Base-by-base conservation (phyloP, 2,888 invertebrate species). In the Eueremaeus valkanovi region DNA sequence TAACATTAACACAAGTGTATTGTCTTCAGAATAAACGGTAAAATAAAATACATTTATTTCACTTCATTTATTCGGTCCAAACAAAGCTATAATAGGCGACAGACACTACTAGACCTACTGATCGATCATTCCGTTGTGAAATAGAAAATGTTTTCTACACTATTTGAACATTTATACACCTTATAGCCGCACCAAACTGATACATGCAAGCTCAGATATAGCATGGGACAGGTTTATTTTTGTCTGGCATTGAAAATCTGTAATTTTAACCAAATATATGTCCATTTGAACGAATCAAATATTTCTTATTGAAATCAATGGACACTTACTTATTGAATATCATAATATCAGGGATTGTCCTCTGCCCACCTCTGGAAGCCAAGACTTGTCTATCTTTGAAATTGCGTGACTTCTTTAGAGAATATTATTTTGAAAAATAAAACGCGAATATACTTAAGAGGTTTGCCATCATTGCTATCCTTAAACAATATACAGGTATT, bases 71-170 rank as follows among this genome's bases (percentile, higher is more conserved):
- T 61, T 16, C 33, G 61, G 61, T 61, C 61, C 61, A 61, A 61
- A n/a, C 31, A 24, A n/a, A n/a, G n/a, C n/a, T 16, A 51, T 51
- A 61, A 61, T 61, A 61, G 33, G 61, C 61, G 61, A 61, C 61
- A 61, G 61, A 61, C 61, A 61, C 24, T 61, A 61, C 61, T 51
- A 61, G 61, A 61, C 61, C 61, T 8, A 61, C 61, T 61, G 31
- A 61, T 61, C 61, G 61, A 61, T 61, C 61, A 61, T 61, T 61
- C n/a, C 24, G 31, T 61, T 18, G 31, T 31, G 13, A 61, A 61
- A 61, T 61, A n/a, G n/a, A n/a, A n/a, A n/a, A n/a, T n/a, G n/a
- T n/a, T n/a, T n/a, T n/a, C n/a, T n/a, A n/a, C n/a, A n/a, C n/a
- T n/a, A n/a, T n/a, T n/a, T n/a, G n/a, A n/a, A n/a, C n/a, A n/a